Conservation (phyloP, 2,113 vertebrate genomes). For the Scophthalmus maximus region DNA sequence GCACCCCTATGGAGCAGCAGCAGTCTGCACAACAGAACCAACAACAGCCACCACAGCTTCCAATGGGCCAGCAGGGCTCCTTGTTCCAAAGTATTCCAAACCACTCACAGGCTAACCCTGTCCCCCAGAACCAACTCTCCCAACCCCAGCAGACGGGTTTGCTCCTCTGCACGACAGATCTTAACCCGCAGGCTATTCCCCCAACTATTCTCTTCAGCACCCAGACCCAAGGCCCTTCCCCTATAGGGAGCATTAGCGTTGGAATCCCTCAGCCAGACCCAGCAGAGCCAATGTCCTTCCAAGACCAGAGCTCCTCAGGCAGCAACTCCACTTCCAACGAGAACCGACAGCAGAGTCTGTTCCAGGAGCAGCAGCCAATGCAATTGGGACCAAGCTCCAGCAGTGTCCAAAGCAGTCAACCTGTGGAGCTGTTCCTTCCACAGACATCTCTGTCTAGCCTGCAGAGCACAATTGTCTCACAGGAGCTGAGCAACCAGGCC, state of each 20-base stretch:
- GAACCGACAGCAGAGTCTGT: slow-evolving; percentile 87
- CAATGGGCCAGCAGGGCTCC: slow-evolving; percentile 80
- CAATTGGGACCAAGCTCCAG: slow-evolving; percentile 89
- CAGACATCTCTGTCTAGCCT: slow-evolving; percentile 92
- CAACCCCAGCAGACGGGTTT: slow-evolving; percentile 86
- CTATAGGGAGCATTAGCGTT: slow-evolving; percentile 78
- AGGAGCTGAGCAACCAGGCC: slow-evolving; percentile 88
- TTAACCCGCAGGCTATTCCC: slow-evolving; percentile 88
- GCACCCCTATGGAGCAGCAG: slow-evolving; percentile 89
- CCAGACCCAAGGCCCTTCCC: slow-evolving; percentile 74
- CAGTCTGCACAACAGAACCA: slow-evolving; percentile 85
- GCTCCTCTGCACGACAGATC: slow-evolving; percentile 89
- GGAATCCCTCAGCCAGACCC: slow-evolving; percentile 87
- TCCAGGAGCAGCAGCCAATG: slow-evolving; percentile 95
- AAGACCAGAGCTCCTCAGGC: slow-evolving; percentile 89
- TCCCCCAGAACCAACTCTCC: slow-evolving; percentile 66
- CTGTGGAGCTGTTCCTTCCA: slow-evolving; percentile 92
- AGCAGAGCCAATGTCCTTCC: slow-evolving; percentile 94
- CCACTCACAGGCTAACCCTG: slow-evolving; percentile 65
- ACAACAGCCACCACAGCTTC: slow-evolving; percentile 85
- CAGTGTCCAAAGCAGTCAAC: slow-evolving; percentile 85
- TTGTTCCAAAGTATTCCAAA: slow-evolving; percentile 84
- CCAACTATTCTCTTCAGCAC: slow-evolving; percentile 83
- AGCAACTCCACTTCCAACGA: slow-evolving; percentile 80
- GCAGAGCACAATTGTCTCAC: slow-evolving; percentile 89